phyloP scores from a whole-genome alignment of 2,888 invertebrate species.

The Mythimna vitellina region DNA sequence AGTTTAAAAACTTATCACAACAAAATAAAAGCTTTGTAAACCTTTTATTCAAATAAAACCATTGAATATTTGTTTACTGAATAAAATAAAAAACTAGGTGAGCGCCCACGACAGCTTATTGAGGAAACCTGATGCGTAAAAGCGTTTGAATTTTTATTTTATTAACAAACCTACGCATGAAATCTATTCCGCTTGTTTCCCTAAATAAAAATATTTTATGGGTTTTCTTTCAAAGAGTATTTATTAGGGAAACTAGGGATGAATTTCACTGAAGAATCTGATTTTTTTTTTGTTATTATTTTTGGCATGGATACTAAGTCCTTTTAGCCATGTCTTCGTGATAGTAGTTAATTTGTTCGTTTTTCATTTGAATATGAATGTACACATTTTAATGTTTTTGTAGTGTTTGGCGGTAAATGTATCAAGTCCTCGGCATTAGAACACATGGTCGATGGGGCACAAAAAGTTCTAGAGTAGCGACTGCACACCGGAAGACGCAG shows the following conservation, averaged over 20 bases:
- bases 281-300: background rate
- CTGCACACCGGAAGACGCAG: too few relatives aligned
- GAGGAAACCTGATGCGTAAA: slow-evolving; percentile 7
- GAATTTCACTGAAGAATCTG: background rate
- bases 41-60: slow-evolving; percentile 15
- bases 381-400: too few relatives aligned
- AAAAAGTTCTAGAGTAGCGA: too few relatives aligned
- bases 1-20: background rate
- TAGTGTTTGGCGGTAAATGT: too few relatives aligned
- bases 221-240: background rate
- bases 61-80: slow-evolving; percentile 9
- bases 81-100: slow-evolving; percentile 23
- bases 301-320: too few relatives aligned
- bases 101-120: slow-evolving; percentile 36
- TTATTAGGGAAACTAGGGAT: background rate
- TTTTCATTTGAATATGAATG: too few relatives aligned
- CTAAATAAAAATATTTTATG: slow-evolving; percentile 9
- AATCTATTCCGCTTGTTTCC: slow-evolving; percentile 16
- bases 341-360: too few relatives aligned
- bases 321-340: too few relatives aligned
- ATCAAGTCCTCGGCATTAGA: too few relatives aligned
- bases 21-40: slow-evolving; percentile 14
- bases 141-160: slow-evolving; percentile 27
- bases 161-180: background rate
- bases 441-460: too few relatives aligned